Base-by-base conservation (phyloP, 2,113 vertebrate species). In the Fregetta grallaria region DNA sequence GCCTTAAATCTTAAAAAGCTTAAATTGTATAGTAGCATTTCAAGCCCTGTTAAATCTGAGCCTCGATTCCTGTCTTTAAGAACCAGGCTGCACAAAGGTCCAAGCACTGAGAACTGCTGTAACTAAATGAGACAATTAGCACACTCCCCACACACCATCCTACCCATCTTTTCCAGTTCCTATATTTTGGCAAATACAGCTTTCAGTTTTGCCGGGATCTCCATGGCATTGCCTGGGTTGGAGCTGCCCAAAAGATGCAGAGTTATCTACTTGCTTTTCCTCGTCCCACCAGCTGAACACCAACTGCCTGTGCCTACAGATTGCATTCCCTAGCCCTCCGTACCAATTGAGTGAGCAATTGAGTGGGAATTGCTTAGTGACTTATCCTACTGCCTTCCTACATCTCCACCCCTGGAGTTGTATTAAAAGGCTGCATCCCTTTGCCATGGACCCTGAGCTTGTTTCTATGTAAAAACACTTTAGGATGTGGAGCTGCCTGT, bases 1-100 rank as follows among this genome's bases (percentile, higher is more conserved):
- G 27, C 10, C 49, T 89, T 68, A 92, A 78, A 71, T 74, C 42
- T 87, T 87, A 47, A 91, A 94, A 94, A 87, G 62, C 58, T 95
- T 76, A 83, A 91, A 90, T n/a, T 76, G 59, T 29, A 36, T 55
- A 42, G n/a, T 62, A 70, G 20, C 20, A 50, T 87, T 92, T 94
- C 83, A 94, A 79, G 73, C 15, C 36, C 70, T 36, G n/a, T 82
- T 92, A 88, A 90, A 83, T 73, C 30, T 17, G 29, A 75, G 80
- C 9, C 47, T 65, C 63, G 38, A 76, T 88, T 82, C n/a, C 29
- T 3, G 1, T 61, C 77, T 81, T 50, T 45, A 19, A 53, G 80
- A 87, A 13, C 40, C 36, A 56, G 40, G 25, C 49, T 89, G 42
- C 20, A 47, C 38, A 52, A 74, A 59, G 21, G 56, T 27, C 27